Base-by-base conservation (phyloP, 2,797 vertebrate species). In the Neoniphon sammara region DNA sequence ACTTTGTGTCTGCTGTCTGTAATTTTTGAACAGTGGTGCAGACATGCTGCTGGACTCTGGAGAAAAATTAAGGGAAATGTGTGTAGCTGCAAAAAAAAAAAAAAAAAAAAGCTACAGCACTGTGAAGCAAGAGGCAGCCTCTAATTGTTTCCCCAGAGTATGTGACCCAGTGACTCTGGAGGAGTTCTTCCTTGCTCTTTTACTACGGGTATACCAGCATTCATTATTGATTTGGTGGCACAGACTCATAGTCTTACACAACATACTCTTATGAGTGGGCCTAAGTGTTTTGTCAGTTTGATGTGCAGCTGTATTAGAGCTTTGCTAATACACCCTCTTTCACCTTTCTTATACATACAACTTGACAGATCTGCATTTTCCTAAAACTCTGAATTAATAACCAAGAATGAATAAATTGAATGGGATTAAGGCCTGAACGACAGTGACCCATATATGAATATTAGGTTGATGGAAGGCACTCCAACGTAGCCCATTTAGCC, bases 401-500 rank as follows among this genome's bases (percentile, higher is more conserved):
- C 75, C 59, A 75, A 80, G 78, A 85, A 89, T 84, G 89, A 92
- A 93, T 91, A 91, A 82, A 92, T 78, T 88, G 85, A 91, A 88
- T 88, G 80, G 88, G 90, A 93, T 94, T 92, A 93, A 78, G 88
- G 85, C 80, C 69, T 89, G 85, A 90, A 90, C 75, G 86, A 83
- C 87, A 73, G 80, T 93, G 91, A 93, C 89, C 93, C 88, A 88
- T 86, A 90, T 93, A 85, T 87, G 89, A 88, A 88, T 88, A 88
- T 90, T 89, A 89, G 87, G 88, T 89, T 93, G 91, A 94, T 90
- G 92, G 92, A 93, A 91, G 91, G 89, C 91, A 93, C 91, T 91
- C 90, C 90, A 89, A 89, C 86, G 84, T 87, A 72, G 88, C 89
- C 91, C 92, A 93, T 94, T 94, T 94, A 93, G 85, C 83, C 86